Evolutionary conservation across 2,888 invertebrate genomes (phyloP), one percentile per base, ranked within the genome.

Genomic region (Platerodrilus igneus): DNA sequence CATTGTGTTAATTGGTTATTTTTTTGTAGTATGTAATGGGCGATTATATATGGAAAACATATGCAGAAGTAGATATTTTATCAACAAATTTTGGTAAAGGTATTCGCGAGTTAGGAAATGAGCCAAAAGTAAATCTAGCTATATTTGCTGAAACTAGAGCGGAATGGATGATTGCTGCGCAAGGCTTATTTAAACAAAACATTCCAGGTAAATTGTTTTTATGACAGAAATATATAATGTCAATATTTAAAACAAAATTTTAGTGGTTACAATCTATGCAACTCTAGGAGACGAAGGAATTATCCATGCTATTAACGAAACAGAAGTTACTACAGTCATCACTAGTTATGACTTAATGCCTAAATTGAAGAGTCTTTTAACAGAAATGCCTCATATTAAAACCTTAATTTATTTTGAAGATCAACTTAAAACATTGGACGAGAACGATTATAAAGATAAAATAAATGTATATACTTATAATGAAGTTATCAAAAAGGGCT

Each of bases 81-180:
- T 83, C 92, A 3, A 70, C 76, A 0, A 73, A 81, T 54, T 86
- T 97, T 67, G 89, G 90, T 29, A 81, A 82, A 39, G 97, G 96
- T 1, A 73, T 99, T 47, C 76, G 84, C 22, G 83, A 81, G 57
- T 69, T 90, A 20, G 93, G 92, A 16, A 79, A 86, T 57, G 67
- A 71, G 53, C 81, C 86, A 5, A 75, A 76, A 6, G 71, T 79
- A 46, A 89, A 87, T 66, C 76, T 97, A 52, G 92, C 89, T 37
- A 83, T 99, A 60, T 97, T 95, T 73, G 94, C 96, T 0, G 99
- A 99, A 72, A 99, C 97, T 0, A 76, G 96, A 53, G 90, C 90
- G 29, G 97, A 99, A 71, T 99, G 99, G 99, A 86, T 97, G 83
- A 75, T 96, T 31, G 87, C 93, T 0, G 94, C 95, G 1, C 90